Evolutionary conservation across 2,888 invertebrate species (phyloP), one percentile per base, ranked within the genome.

Genomic region (Sphaerophoria taeniata): DNA sequence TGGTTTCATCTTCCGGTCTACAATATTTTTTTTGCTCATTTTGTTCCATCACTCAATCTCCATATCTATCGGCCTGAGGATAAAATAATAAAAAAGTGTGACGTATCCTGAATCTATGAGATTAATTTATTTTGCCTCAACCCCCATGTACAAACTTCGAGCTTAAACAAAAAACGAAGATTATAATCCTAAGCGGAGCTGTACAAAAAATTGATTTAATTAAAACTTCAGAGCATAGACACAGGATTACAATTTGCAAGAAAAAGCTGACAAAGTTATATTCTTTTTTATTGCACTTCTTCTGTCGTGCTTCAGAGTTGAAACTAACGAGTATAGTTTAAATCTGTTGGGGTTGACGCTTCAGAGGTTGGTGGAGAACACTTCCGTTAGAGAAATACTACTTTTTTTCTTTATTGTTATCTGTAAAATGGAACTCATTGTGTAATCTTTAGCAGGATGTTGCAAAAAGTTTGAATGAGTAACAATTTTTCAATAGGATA

Each of bases 51-150:
- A 0, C 14, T 47, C 63, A 6, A 70, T 43, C 3, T 61, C n/a
- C 43, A 3, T 7, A 16, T 43, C 34, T 14, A 24, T 24, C 24
- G 24, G 24, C 24, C 24, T 11, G 14, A 11, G 31, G 47, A 61
- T 31, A 43, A 1, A 12, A 43, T 12, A n/a, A 24, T 24, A 3
- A 61, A 24, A 34, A 45, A 51, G 65, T 74, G 47, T 71, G 36
- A 63, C 45, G 34, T 24, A 74, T 65, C 34, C 36, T 36, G 11
- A 36, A 36, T 47, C 61, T 76, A 45, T 61, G 61, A 45, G 47
- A 43, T 39, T 39, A 56, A 47, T 65, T 56, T 34, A 39, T 43
- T 12, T 9, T 43, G 4, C 11, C 12, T 9, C 43, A 11, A 12
- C 12, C 43, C 12, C 12, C 11, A 4, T 43, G 43, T 3, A 34